Conservation (phyloP, 1,140 invertebrate species). For the Phthorimaea operculella region DNA sequence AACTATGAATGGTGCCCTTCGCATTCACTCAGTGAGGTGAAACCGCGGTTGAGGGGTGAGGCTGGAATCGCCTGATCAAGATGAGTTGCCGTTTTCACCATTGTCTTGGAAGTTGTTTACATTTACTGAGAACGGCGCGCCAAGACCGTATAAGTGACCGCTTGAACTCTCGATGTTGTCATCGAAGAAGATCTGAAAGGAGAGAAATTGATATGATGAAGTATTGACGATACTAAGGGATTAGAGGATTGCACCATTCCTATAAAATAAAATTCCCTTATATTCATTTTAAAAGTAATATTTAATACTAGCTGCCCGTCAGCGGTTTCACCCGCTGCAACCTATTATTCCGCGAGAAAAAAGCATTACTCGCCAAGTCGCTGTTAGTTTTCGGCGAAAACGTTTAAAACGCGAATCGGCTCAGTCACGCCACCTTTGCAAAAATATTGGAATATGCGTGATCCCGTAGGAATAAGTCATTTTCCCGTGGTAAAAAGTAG, state of each 20-base stretch:
- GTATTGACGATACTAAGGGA: slow-evolving; percentile 70
- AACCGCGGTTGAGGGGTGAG: background rate
- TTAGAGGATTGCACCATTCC: slow-evolving; percentile 74
- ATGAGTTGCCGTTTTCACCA: slow-evolving; percentile 78
- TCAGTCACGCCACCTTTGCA: too few species aligned
- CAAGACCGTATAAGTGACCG: slow-evolving; percentile 94
- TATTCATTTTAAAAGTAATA: slow-evolving; percentile 82
- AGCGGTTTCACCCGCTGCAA: too few species aligned
- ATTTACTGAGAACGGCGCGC: slow-evolving; percentile 89
- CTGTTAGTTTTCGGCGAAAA: too few species aligned
- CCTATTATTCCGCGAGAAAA: too few species aligned
- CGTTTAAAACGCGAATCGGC: too few species aligned
- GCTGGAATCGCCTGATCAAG: slow-evolving; percentile 58
- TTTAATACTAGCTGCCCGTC: slow-evolving; percentile 88
- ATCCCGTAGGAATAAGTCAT: too few species aligned
- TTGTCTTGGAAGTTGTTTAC: slow-evolving; percentile 79
- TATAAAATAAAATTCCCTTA: slow-evolving; percentile 1
- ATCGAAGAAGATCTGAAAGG: slow-evolving; percentile 95
- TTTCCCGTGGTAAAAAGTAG: too few species aligned
- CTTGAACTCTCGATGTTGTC: slow-evolving; percentile 97
- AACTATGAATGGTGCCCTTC: too few species aligned
- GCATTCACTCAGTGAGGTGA: slow-evolving; percentile 3
- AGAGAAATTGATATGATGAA: too few species aligned
- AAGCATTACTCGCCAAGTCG: too few species aligned
- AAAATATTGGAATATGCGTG: too few species aligned